Conservation (phyloP, 2,888 invertebrate species). For the Ptychoptera contaminata region DNA sequence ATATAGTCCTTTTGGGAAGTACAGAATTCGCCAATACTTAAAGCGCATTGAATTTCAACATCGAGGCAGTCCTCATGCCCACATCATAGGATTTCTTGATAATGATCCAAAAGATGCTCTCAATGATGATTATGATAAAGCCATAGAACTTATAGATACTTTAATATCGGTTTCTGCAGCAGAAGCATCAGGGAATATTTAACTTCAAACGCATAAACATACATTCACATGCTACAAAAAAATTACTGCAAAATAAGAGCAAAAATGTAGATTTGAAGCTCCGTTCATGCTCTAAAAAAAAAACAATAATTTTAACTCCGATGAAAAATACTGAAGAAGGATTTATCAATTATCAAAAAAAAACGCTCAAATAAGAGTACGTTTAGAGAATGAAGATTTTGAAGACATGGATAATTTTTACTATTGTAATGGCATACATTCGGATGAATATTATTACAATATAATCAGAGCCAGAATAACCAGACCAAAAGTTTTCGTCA, state of each 20-base stretch:
- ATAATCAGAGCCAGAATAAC: too few species aligned
- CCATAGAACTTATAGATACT: too few species aligned
- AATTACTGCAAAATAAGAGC: conserved; percentile 9
- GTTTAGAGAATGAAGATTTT: too few species aligned
- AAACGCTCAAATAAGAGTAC: too few species aligned
- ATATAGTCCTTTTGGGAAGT: conserved; percentile 8
- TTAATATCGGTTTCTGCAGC: conserved; percentile 4
- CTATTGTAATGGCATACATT: conserved; percentile 15
- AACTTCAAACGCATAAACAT: conserved; percentile 14
- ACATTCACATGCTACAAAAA: conserved; percentile 15
- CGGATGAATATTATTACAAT: conserved; percentile 17
- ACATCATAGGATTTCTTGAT: too few species aligned
- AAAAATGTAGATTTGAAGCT: conserved; percentile 19
- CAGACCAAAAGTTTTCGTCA: too few species aligned
- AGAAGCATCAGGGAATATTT: too few species aligned
- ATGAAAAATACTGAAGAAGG: too few species aligned
- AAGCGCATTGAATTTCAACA: conserved; percentile 13
- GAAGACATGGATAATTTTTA: conserved; percentile 17
- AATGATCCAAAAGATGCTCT: not conserved
- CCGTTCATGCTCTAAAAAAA: conserved; percentile 17
- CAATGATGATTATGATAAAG: too few species aligned
- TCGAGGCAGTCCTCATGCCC: too few species aligned
- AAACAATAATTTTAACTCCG: too few species aligned
- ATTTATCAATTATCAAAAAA: conserved; percentile 14
- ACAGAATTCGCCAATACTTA: conserved; percentile 11